Base-by-base conservation (phyloP, 2,888 invertebrate species). In the Sussaba pulchella region DNA sequence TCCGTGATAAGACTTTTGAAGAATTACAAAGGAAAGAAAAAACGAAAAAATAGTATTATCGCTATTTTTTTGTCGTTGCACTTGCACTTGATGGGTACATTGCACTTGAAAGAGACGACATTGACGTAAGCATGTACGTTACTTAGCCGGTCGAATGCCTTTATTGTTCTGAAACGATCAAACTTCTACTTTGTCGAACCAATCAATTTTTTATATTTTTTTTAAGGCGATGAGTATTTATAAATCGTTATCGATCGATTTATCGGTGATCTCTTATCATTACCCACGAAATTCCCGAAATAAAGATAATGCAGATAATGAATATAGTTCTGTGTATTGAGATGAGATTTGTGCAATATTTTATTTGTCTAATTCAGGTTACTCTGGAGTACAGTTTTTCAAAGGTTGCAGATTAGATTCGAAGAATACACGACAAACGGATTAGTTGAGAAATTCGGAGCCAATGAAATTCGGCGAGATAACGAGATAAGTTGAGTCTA, bases 1-100 rank as follows among this genome's bases (percentile, higher is more conserved):
- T 24, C 1, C 39, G 66, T 8, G 78, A 69, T 78, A 73, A 69
- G 63, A 39, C n/a, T 9, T 31, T 3, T 10, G n/a, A n/a, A n/a
- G 10, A 19, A 50, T 1, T 17, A n/a, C n/a, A n/a, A n/a, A n/a
- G n/a, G n/a, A n/a, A 54, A 63, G 66, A 45, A 45, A 47, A 64
- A n/a, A 4, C 2, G 26, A 45, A 19, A 57, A 45, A 64, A 45
- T 52, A 0, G 31, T 26, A 61, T 69, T 76, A 69, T 69, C 69
- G 41, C 26, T 63, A 47, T 63, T 52, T 63, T 5, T n/a, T 50
- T n/a, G n/a, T n/a, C 6, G 9, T 6, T 36, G 52, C 52, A 24
- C 45, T 61, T 43, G 17, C 43, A 24, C 43, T 21, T 10, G 66
- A 67, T 59, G 31, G 6, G 31, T 31, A 31, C 31, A 6, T 31